Evolutionary conservation across 2,888 invertebrate species (phyloP), one percentile per base, ranked within the genome.

Genomic region (Chrysotoxum bicinctum): DNA sequence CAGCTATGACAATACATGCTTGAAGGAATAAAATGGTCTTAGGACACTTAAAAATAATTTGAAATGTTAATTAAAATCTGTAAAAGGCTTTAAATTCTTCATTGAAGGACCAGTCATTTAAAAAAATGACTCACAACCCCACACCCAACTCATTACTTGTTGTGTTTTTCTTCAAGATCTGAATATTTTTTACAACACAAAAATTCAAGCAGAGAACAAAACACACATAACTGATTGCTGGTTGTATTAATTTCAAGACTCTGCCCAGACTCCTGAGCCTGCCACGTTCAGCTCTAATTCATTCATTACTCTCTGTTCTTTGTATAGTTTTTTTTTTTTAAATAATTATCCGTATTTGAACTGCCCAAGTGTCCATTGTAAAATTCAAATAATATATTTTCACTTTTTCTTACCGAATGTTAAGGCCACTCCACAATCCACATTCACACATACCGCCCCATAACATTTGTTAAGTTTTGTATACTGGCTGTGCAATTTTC

Each of bases 271-370:
- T 26, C 3, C 19, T 56, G 32, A 35, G 35, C 8, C 58, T 21
- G 19, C 8, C 48, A 64, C 45, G 32, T 64, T 21, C 32, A 30
- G 45, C 23, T 50, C 66, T 35, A 66, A 30, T 45, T 66, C 50
- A 66, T 66, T 66, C 35, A 21, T 21, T n/a, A n/a, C 40, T 62
- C 10, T 32, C 30, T 30, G 37, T 64, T 60, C 43, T n/a, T 40
- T 40, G 12, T 45, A 19, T 21, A 60, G 56, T 32, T 16, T 8
- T 32, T 56, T 19, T 32, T 16, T 8, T 50, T 50, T 32, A 69
- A 78, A 78, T 83, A 83, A 83, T 83, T 69, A 78, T 78, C 21
- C 54, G 68, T 50, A 62, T 69, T 62, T 69, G 37, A 83, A 78
- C 74, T 74, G 43, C 62, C 73, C 69, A 83, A 78, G 68, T 74